These are phyloP conservation scores for Amblyraja radiata DNA, from an alignment of 2,797 vertebrate species.

Conservation along the genomic window DNA sequence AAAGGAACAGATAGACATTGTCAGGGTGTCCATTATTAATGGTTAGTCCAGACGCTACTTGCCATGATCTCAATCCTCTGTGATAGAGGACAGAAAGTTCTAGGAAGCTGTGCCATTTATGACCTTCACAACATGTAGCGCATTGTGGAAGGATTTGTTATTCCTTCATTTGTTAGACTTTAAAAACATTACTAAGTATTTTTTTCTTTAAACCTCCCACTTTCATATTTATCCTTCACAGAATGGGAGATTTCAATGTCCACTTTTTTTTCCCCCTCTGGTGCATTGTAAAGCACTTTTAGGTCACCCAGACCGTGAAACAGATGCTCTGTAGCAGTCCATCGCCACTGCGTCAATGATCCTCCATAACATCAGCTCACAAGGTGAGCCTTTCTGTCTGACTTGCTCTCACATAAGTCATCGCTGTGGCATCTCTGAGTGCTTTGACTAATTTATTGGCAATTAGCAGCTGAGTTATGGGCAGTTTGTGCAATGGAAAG, in stretches of 20 bases:
- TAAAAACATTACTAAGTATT: too few species aligned
- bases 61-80: too few species aligned
- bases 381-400: not conserved
- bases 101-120: too few species aligned
- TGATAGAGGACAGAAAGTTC: too few species aligned
- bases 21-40: too few species aligned
- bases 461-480: constrained; percentile 16
- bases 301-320: not conserved
- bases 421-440: not conserved
- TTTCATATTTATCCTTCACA: not conserved
- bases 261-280: not conserved
- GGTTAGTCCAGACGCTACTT: too few species aligned
- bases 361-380: not conserved
- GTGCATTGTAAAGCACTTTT: not conserved
- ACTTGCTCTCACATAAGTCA: constrained; percentile 3
- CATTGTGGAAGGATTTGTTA: too few species aligned
- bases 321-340: not conserved
- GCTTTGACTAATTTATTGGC: constrained; percentile 16
- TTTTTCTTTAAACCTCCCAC: too few species aligned
- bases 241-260: not conserved
- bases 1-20: too few species aligned
- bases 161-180: too few species aligned
- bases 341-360: not conserved
- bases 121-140: too few species aligned
- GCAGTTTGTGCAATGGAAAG: not conserved